Percentiles rank a stretch among this genome's conserved stretches.
These are phyloP conservation scores for Ophioninae sp. DNA, from an alignment of 2,888 invertebrate genomes.

Conservation along the genomic window DNA sequence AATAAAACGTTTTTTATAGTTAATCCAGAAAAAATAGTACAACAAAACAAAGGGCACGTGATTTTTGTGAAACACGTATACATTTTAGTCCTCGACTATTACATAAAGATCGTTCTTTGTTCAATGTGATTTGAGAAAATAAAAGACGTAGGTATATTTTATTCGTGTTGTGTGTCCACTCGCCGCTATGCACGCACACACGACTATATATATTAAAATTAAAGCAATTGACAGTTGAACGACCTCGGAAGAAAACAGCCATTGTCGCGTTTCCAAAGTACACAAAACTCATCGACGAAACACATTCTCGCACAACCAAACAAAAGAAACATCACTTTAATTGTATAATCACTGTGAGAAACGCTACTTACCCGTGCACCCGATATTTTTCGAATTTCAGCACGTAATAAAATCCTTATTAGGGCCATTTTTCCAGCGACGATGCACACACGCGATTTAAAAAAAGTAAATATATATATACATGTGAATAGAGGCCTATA, in stretches of 20 bases:
- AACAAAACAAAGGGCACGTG: slow-evolving; percentile 24
- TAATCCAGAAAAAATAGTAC: not conserved
- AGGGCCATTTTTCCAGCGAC: slow-evolving; percentile 70
- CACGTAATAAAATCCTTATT: slow-evolving; percentile 74
- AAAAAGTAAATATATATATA: slow-evolving; percentile 32
- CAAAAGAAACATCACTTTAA: slow-evolving; percentile 5
- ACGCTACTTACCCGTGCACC: slow-evolving; percentile 75
- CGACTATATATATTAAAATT: not conserved
- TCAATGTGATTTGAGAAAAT: not conserved
- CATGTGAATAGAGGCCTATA: not conserved
- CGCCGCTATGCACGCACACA: not conserved
- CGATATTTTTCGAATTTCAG: slow-evolving; percentile 71
- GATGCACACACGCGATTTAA: slow-evolving; percentile 20
- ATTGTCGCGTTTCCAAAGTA: slow-evolving; percentile 29
- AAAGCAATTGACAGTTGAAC: slow-evolving; percentile 47
- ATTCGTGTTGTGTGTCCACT: not conserved
- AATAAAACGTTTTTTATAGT: not conserved
- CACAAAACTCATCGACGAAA: slow-evolving; percentile 28
- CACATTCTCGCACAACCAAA: slow-evolving; percentile 13
- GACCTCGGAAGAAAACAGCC: slow-evolving; percentile 35
- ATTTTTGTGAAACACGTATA: slow-evolving; percentile 20
- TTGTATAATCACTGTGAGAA: slow-evolving; percentile 42
- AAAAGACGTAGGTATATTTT: not conserved
- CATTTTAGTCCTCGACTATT: slow-evolving; percentile 26
- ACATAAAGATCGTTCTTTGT: slow-evolving; percentile 19